A percentile compares a stretch with the other conserved stretches of the same genome.
phyloP scores from a whole-genome alignment of 2,113 vertebrate species.

The Hemicordylus capensis region DNA sequence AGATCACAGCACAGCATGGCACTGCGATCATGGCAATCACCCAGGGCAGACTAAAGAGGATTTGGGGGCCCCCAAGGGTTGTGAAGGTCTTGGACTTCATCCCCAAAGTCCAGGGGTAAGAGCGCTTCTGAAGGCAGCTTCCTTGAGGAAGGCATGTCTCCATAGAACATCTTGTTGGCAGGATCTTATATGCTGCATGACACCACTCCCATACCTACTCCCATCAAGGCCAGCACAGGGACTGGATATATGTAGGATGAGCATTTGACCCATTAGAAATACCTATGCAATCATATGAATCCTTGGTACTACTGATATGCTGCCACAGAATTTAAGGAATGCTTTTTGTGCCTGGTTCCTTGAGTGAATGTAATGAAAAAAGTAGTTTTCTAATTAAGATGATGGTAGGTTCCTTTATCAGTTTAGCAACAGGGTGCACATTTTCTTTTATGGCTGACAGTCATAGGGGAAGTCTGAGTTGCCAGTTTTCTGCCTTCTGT shows the following conservation, averaged over 20 bases:
- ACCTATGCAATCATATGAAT: slow-evolving; percentile 26
- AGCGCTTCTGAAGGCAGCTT: too few species aligned
- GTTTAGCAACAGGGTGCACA: not conserved
- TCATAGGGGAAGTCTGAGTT: not conserved
- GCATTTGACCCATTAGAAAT: not conserved
- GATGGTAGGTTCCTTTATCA: not conserved
- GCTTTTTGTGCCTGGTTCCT: slow-evolving; percentile 34
- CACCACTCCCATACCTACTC: not conserved
- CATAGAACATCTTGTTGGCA: not conserved
- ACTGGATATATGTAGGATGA: slow-evolving; percentile 23
- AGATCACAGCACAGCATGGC: too few species aligned
- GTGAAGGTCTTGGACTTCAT: too few species aligned
- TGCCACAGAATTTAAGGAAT: slow-evolving; percentile 8
- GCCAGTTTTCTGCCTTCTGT: not conserved
- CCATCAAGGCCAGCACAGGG: not conserved
- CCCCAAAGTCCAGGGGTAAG: too few species aligned
- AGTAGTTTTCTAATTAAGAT: slow-evolving; percentile 45
- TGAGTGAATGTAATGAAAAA: slow-evolving; percentile 29
- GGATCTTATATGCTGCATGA: not conserved
- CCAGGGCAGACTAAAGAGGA: too few species aligned
- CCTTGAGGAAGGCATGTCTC: not conserved
- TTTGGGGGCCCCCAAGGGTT: too few species aligned
- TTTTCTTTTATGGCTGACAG: slow-evolving; percentile 17
- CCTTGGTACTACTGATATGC: slow-evolving; percentile 17
- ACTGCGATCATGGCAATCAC: too few species aligned